phyloP scores from a whole-genome alignment of 2,888 invertebrate species.

The Caenorhabditis angaria region DNA sequence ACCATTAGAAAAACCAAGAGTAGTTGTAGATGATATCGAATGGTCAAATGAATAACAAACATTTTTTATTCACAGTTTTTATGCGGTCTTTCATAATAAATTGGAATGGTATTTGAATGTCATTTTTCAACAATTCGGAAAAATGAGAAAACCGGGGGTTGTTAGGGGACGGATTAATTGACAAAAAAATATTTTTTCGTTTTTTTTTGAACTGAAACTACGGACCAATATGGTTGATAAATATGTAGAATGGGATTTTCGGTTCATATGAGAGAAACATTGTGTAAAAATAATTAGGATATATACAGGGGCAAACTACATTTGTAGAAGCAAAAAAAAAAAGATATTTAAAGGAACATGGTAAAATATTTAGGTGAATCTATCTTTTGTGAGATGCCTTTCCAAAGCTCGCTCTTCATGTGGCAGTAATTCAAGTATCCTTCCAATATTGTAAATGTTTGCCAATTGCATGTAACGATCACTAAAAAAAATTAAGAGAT shows the following conservation, averaged over 20 bases:
- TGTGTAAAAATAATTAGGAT: constrained; percentile 7
- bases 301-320: constrained; percentile 14
- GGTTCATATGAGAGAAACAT: too few relatives aligned
- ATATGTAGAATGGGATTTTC: not conserved
- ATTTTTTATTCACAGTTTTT: constrained; percentile 6
- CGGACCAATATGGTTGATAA: constrained; percentile 3
- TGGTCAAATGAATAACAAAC: constrained; percentile 14
- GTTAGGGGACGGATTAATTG: not conserved
- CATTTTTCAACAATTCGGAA: constrained; percentile 1
- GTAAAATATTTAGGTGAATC: constrained; percentile 27
- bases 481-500: constrained; percentile 17
- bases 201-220: too few relatives aligned
- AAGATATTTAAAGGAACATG: not conserved
- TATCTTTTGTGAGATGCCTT: constrained; percentile 37
- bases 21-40: constrained; percentile 30
- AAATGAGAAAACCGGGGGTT: constrained; percentile 25
- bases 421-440: constrained; percentile 41
- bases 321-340: constrained; percentile 11
- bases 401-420: constrained; percentile 48
- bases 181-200: not conserved
- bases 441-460: constrained; percentile 51
- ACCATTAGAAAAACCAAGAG: constrained; percentile 14
- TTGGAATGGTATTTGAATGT: constrained; percentile 9
- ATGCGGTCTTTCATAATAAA: too few relatives aligned
- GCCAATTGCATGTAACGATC: constrained; percentile 50